Conservation (phyloP, 2,113 vertebrate genomes). For the Tragelaphus imberbis region DNA sequence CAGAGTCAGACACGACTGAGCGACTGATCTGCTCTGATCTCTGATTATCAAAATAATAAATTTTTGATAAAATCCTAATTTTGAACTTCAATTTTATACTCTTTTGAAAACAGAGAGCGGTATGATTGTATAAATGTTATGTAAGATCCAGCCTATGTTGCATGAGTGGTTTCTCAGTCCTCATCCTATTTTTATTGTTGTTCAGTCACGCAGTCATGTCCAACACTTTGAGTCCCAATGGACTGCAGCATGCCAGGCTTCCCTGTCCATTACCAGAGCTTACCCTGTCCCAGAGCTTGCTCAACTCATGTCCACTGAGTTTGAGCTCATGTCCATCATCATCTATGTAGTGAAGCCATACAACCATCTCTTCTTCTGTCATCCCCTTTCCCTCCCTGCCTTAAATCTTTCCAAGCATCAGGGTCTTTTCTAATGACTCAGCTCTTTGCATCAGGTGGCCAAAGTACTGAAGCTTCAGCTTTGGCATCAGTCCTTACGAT, state of each 20-base stretch:
- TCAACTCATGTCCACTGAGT: background rate
- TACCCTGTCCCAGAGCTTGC: background rate
- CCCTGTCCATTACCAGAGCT: background rate
- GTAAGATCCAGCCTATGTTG: background rate
- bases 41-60: background rate
- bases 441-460: background rate
- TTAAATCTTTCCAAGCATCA: background rate
- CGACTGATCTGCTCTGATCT: no score
- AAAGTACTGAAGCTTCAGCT: background rate
- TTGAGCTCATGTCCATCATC: background rate
- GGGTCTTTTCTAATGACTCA: background rate
- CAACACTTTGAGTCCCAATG: background rate
- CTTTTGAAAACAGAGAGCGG: background rate
- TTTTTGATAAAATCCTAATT: background rate
- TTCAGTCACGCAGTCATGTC: background rate
- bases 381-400: background rate
- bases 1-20: no score
- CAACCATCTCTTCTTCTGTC: background rate
- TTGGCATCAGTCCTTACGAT: background rate
- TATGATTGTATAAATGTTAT: background rate
- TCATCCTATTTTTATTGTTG: background rate
- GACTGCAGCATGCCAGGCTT: background rate
- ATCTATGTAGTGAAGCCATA: background rate
- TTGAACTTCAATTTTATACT: background rate
- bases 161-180: background rate